Evolutionary conservation across 37 sponge, comb jelly and placozoan species (phyloP), one percentile per base, ranked within the genome.

Genomic region (Mnemiopsis leidyi): DNA sequence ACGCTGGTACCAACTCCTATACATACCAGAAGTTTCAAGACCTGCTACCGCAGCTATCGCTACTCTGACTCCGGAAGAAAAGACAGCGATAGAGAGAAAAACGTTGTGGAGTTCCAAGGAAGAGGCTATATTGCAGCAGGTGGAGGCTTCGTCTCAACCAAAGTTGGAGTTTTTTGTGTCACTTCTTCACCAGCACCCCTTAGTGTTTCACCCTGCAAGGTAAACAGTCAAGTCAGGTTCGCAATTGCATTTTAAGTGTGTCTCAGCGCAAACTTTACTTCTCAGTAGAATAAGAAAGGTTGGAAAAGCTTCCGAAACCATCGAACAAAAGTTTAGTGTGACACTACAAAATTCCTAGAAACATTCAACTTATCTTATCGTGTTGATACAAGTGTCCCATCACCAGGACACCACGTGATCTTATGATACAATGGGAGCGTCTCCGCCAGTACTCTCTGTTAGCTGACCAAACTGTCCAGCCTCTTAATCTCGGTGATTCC

Each of bases 91-190:
- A 1, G 90, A 85, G 48, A 38, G 90, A 29, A 85, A 85, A 37
- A 40, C 90, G 0, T 26, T 85, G 90, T 85, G 90, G 90, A 85
- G 90, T 25, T n/a, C 61, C 39, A 85, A 85, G 48, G 90, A 85
- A 37, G 90, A 85, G 61, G 90, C 90, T 28, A 85, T 85, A 35
- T 25, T 85, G 25, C 90, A 85, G 29, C 90, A 85, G 23, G 90
- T 85, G 39, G 90, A 85, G 90, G 90, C 90, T 36, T 85, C 90
- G 1, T 85, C 90, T n/a, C 90, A 85, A 85, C 90, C 90, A 29
- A 85, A 85, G 23, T 26, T 85, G 24, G 90, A 85, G 40, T 85
- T 85, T 28, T 85, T 85, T 21, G 90, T 40, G 40, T 85, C 90
- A 7, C 90, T 85, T 0, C 90, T 85, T 33, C 90, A 85, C 29